phyloP scores from a whole-genome alignment of 2,888 invertebrate genomes.

The Acleris laterana region DNA sequence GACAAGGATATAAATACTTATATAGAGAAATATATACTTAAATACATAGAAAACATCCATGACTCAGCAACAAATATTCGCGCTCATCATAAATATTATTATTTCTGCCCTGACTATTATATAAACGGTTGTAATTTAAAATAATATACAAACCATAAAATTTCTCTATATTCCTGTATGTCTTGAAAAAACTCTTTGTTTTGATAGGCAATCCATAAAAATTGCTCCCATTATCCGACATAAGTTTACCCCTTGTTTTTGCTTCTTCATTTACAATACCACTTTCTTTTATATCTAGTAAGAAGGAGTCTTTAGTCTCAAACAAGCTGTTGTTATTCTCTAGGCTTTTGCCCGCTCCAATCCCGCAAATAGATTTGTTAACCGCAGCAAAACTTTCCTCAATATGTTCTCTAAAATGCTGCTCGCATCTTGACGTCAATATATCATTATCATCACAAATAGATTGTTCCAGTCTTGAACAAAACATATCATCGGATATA shows the following conservation, averaged over 20 bases:
- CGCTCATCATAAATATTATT: too few species aligned
- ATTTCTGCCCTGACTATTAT: too few species aligned
- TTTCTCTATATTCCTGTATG: constrained; percentile 90
- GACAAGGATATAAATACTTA: too few species aligned
- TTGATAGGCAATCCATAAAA: constrained; percentile 92
- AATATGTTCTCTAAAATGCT: constrained; percentile 56
- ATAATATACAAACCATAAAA: constrained; percentile 89
- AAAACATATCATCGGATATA: constrained; percentile 67
- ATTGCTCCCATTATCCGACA: constrained; percentile 42
- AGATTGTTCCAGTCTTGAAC: constrained; percentile 60
- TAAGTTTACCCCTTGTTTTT: constrained; percentile 40
- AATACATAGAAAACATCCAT: too few species aligned
- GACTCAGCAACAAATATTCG: too few species aligned
- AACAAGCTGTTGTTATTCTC: constrained; percentile 55
- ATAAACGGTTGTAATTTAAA: too few species aligned
- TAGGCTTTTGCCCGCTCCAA: constrained; percentile 50
- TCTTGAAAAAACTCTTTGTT: constrained; percentile 88
- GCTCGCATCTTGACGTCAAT: constrained; percentile 45
- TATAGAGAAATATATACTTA: too few species aligned
- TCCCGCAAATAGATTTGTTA: constrained; percentile 79
- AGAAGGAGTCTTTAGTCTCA: constrained; percentile 75
- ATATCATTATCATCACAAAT: constrained; percentile 42
- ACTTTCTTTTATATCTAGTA: constrained; percentile 69
- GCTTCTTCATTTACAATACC: constrained; percentile 46
- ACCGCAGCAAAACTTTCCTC: constrained; percentile 78